Percentiles rank a stretch among this genome's conserved stretches.
phyloP scores from a whole-genome alignment of 2,113 vertebrate species.

The Nannospalax galili region DNA sequence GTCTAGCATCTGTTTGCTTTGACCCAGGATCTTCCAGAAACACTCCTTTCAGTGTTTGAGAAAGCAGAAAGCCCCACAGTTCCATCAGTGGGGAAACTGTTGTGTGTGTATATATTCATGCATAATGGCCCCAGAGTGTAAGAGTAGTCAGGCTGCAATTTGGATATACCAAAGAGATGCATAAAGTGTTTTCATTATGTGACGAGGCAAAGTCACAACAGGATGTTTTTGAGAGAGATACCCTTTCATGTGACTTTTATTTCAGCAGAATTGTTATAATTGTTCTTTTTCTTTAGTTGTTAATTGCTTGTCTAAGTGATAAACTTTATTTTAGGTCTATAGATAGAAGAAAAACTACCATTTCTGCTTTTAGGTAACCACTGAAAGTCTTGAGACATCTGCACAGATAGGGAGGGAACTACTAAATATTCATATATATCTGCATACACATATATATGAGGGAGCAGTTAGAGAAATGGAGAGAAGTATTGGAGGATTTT shows the following conservation, averaged over 20 bases:
- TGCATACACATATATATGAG: accelerated
- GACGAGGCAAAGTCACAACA: not conserved
- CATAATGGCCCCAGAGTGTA: not conserved
- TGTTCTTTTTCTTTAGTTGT: not conserved
- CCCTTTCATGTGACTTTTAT: not conserved
- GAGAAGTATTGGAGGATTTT: not conserved
- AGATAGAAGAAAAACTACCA: not conserved
- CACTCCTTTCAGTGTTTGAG: not conserved
- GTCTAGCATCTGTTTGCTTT: not conserved
- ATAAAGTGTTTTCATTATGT: not conserved
- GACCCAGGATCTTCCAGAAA: not conserved
- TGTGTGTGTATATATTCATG: not conserved
- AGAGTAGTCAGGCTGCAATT: not conserved
- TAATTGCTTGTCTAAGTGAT: not conserved
- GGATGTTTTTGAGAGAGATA: not conserved
- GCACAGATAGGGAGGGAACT: not conserved
- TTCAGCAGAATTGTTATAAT: not conserved
- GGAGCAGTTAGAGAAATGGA: not conserved
- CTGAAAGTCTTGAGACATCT: not conserved
- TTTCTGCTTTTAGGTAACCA: not conserved
- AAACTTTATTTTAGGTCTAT: not conserved
- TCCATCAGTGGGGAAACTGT: not conserved
- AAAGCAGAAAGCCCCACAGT: not conserved
- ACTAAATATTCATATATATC: not conserved
- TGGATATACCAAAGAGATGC: not conserved